These are phyloP conservation scores for Nymphalis polychloros DNA, from an alignment of 2,888 invertebrate genomes.

Conservation along the genomic window DNA sequence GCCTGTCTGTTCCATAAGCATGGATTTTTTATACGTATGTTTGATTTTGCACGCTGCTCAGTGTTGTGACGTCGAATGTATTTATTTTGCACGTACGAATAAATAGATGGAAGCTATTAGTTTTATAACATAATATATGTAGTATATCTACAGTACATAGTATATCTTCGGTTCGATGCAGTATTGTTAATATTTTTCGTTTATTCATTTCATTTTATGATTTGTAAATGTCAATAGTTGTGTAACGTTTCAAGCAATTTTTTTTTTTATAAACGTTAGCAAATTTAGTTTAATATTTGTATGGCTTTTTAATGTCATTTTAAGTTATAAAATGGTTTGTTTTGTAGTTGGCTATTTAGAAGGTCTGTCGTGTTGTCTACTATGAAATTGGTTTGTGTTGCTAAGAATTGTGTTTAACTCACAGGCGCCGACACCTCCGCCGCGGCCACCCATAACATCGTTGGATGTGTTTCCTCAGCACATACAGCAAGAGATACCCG, in stretches of 20 bases:
- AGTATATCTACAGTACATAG: too few species aligned
- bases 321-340: background rate
- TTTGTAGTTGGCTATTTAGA: background rate
- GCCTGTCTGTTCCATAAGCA: slow-evolving; percentile 4
- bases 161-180: background rate
- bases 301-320: background rate
- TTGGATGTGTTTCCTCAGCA: slow-evolving; percentile 70
- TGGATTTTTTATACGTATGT: slow-evolving; percentile 15
- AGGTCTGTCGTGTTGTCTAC: background rate
- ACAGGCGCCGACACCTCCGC: slow-evolving; percentile 89
- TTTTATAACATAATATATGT: background rate
- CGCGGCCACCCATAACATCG: slow-evolving; percentile 83
- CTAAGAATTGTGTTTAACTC: background rate
- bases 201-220: background rate
- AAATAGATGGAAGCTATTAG: background rate
- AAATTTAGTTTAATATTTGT: too few species aligned
- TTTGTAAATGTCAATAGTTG: background rate
- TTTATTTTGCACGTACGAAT: slow-evolving; percentile 22
- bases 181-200: background rate
- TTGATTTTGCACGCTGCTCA: slow-evolving; percentile 8
- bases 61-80: slow-evolving; percentile 7
- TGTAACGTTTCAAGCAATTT: too few species aligned
- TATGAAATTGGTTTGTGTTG: background rate
- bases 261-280: too few species aligned
- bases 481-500: slow-evolving; percentile 86